A percentile compares a stretch with the other conserved stretches of the same genome.
phyloP scores from a whole-genome alignment of 2,797 vertebrate genomes.

The Manis crassicaudata region DNA sequence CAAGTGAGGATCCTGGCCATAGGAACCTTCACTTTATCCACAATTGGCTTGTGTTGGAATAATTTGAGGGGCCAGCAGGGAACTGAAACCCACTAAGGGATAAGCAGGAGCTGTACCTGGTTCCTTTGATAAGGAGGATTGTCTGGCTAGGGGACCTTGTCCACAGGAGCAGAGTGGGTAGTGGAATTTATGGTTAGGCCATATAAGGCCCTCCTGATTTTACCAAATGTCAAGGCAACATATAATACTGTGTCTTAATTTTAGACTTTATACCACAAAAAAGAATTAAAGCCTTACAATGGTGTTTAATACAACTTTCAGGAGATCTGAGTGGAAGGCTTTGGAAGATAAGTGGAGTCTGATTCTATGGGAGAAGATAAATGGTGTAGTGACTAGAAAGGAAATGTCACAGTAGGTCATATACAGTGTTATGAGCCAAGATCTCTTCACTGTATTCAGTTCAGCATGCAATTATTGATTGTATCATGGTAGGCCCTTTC shows the following conservation, averaged over 20 bases:
- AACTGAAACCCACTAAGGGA: neutral
- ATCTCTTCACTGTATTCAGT: neutral
- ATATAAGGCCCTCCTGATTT: neutral
- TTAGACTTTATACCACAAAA: neutral
- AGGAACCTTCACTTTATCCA: too few relatives aligned
- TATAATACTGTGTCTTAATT: constrained; percentile 12
- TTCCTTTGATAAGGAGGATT: neutral
- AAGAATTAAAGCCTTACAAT: neutral
- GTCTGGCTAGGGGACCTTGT: neutral
- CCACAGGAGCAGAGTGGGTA: neutral
- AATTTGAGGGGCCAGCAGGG: neutral
- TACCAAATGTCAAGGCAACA: neutral
- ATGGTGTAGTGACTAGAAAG: neutral
- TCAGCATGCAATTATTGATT: neutral
- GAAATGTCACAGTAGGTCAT: neutral
- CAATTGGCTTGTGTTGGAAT: neutral
- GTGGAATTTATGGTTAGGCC: neutral
- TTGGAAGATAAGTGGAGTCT: neutral
- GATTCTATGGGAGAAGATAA: neutral
- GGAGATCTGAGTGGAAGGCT: neutral
- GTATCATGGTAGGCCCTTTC: neutral
- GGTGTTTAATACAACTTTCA: neutral
- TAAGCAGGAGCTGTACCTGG: neutral
- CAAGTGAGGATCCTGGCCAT: too few relatives aligned
- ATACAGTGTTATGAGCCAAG: neutral